Conservation (phyloP, 2,797 vertebrate genomes). For the Brotula barbata region DNA sequence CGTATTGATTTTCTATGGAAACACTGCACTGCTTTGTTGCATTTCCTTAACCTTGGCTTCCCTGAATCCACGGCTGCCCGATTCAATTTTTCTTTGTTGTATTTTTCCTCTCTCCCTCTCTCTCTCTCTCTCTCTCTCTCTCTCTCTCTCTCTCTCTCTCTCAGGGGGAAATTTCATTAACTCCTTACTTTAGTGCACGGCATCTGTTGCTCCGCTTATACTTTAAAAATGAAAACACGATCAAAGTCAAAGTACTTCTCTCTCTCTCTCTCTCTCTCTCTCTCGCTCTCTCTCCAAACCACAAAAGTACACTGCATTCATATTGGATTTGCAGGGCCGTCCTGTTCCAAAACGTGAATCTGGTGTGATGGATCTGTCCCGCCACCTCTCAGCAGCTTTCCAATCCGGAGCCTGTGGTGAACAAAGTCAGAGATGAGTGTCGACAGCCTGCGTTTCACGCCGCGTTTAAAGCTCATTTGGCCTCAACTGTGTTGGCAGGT, state of each 20-base stretch:
- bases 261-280: neutral
- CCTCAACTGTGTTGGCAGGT: conserved; percentile 61
- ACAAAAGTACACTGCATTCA: conserved; percentile 7
- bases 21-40: conserved; percentile 65
- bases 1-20: conserved; percentile 76
- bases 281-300: no score
- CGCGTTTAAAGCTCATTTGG: conserved; percentile 66
- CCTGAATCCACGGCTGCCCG: conserved; percentile 56
- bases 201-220: conserved; percentile 49
- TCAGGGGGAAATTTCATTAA: conserved; percentile 67
- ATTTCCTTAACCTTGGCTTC: conserved; percentile 74
- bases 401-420: conserved; percentile 32
- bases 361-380: conserved; percentile 37
- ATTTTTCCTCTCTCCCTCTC: conserved; percentile 52
- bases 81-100: conserved; percentile 63
- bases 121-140: no score
- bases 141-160: conserved; percentile 24
- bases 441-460: conserved; percentile 59
- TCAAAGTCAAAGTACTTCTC: conserved; percentile 16
- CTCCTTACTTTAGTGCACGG: conserved; percentile 45
- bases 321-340: conserved; percentile 22
- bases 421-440: conserved; percentile 40
- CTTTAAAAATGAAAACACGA: conserved; percentile 12
- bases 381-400: conserved; percentile 51
- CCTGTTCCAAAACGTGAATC: conserved; percentile 31